phyloP scores from a whole-genome alignment of 2,797 vertebrate genomes.

The Chrysocyon brachyurus region DNA sequence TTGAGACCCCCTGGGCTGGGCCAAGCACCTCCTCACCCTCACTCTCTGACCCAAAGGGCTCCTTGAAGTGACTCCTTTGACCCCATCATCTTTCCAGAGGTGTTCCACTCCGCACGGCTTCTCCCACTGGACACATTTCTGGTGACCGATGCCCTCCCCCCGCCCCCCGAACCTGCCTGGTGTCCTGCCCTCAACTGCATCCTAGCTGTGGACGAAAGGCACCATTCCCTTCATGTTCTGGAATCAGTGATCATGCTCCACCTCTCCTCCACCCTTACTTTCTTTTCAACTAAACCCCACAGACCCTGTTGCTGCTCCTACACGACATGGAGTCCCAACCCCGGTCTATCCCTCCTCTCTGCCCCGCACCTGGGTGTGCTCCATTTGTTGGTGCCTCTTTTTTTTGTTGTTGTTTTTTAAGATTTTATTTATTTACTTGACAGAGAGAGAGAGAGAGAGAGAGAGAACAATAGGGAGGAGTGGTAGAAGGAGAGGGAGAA shows the following conservation, averaged over 20 bases:
- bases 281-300: not conserved
- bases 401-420: too few species aligned
- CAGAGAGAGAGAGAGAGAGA: too few species aligned
- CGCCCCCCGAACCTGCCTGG: not conserved
- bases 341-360: fast-evolving
- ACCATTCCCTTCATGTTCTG: not conserved
- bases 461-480: too few species aligned
- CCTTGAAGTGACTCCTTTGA: not conserved
- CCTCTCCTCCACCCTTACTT: not conserved
- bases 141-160: not conserved
- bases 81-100: not conserved
- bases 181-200: not conserved
- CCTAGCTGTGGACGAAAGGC: not conserved
- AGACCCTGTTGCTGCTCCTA: not conserved
- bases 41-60: not conserved
- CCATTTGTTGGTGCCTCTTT: not conserved
- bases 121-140: not conserved
- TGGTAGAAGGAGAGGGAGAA: too few species aligned
- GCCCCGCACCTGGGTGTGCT: fast-evolving
- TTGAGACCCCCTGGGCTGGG: not conserved
- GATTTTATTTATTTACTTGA: too few species aligned
- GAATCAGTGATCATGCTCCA: fast-evolving
- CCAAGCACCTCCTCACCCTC: not conserved
- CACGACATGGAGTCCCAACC: fast-evolving
- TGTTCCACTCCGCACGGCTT: not conserved